A percentile compares a stretch with the other conserved stretches of the same genome.
Conservation (phyloP, 1,140 invertebrate species). For the Drosophila takahashii region DNA sequence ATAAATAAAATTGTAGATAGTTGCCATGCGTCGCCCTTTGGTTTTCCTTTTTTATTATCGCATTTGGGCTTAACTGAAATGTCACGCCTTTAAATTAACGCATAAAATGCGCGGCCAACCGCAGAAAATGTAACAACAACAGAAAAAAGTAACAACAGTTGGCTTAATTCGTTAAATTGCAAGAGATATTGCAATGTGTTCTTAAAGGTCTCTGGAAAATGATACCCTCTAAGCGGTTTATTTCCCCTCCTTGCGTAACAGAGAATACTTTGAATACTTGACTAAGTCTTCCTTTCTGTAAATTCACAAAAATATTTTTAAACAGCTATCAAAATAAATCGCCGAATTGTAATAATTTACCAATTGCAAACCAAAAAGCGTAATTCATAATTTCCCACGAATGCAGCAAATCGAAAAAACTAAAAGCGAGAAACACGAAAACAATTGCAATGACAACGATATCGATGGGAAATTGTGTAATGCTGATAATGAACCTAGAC, state of each 20-base stretch:
- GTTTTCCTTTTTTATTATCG: slow-evolving; percentile 40
- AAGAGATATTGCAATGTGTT: not conserved
- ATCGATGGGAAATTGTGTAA: slow-evolving; percentile 57
- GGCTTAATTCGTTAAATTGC: slow-evolving; percentile 19
- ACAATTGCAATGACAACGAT: slow-evolving; percentile 3
- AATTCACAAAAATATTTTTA: not conserved
- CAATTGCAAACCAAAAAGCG: slow-evolving; percentile 11
- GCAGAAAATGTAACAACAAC: slow-evolving; percentile 54
- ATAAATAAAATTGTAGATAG: slow-evolving; percentile 67
- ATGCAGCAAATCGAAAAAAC: slow-evolving; percentile 31
- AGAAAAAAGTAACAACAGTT: slow-evolving; percentile 11
- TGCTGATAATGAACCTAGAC: slow-evolving; percentile 68
- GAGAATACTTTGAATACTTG: no score
- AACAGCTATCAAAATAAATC: slow-evolving; percentile 5
- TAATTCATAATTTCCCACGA: slow-evolving; percentile 51
- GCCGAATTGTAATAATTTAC: slow-evolving; percentile 23
- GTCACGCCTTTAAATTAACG: slow-evolving; percentile 71
- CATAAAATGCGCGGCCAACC: slow-evolving; percentile 62
- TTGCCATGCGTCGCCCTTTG: slow-evolving; percentile 12
- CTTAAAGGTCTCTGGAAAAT: slow-evolving; percentile 2
- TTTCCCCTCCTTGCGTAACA: not conserved
- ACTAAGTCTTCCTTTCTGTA: not conserved
- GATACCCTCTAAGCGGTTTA: slow-evolving; percentile 8
- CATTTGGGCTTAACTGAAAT: slow-evolving; percentile 68
- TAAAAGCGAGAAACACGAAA: slow-evolving; percentile 2